Base-by-base conservation (phyloP, 1,140 invertebrate genomes). In the Lysiphlebus fabarum region DNA sequence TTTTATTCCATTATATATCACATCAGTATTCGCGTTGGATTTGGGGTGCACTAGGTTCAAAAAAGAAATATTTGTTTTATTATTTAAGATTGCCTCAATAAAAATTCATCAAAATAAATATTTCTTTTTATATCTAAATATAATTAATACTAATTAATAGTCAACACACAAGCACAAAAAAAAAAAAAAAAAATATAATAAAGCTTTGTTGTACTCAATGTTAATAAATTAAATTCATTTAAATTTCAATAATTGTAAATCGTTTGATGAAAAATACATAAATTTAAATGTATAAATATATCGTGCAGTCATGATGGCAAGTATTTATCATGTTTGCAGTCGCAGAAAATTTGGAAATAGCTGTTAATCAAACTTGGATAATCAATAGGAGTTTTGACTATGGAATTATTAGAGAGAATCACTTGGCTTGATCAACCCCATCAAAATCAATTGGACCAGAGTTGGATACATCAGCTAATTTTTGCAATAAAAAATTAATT, bases 361-460 rank as follows among this genome's bases (percentile, higher is more conserved):
- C 17, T 26, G 17, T 26, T 26, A 26, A 26, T 26, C 17, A 26
- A 26, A 26, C 17, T 42, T 11, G 48, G 47, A 63, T 58, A 60
- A 62, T 58, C 47, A 56, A 62, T 41, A 36, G 53, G 36, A 49
- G 47, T 37, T 43, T 42, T 53, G 66, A 65, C 50, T 59, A 68
- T 58, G 58, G 62, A 63, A 69, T 70, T 74, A 74, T 74, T 74
- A 74, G 65, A 66, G 66, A 62, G 67, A 58, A 72, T 74, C 71
- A 74, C 71, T 73, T 59, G 68, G 59, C 70, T 67, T 57, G 42
- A 44, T 56, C 53, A 44, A 58, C 36, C 40, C 44, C 33, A 41
- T 58, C 38, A 44, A 12, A 41, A 11, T 14, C 10, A 12, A 47
- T 6, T 11, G n/a, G 33, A 44, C 33, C 53, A 17, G 53, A 36